Evolutionary conservation across 2,113 vertebrate genomes (phyloP).

Genomic region (Cyprinodon brontotheroides): DNA sequence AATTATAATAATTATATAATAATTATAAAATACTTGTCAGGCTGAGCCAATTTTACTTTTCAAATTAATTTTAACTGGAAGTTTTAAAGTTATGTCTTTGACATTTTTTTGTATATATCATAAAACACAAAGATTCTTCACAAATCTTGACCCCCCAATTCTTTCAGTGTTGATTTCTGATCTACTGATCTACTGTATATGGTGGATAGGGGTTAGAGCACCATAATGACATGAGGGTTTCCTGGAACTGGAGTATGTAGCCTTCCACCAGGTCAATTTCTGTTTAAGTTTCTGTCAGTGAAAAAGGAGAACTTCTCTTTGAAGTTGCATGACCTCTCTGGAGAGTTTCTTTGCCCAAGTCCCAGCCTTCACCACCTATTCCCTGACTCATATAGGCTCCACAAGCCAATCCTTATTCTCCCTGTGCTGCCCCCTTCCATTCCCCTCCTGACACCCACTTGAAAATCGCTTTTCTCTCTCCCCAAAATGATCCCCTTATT

Average conservation of each 20-base stretch:
- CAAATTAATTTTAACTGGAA: slow-evolving; percentile 31
- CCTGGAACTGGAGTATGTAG: slow-evolving; percentile 63
- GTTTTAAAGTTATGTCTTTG: slow-evolving; percentile 44
- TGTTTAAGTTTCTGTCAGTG: slow-evolving; percentile 72
- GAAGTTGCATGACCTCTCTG: slow-evolving; percentile 71
- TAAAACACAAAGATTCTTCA: slow-evolving; percentile 28
- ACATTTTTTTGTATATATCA: slow-evolving; percentile 25
- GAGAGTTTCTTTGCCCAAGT: slow-evolving; percentile 52
- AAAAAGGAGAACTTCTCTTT: slow-evolving; percentile 71
- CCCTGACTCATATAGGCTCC: slow-evolving; percentile 42
- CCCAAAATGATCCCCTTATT: slow-evolving; percentile 70
- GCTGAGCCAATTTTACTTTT: not conserved
- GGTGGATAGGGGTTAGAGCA: slow-evolving; percentile 29
- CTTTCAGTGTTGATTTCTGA: slow-evolving; percentile 44
- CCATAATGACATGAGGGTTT: slow-evolving; percentile 69
- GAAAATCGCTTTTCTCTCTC: slow-evolving; percentile 67
- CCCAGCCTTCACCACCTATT: slow-evolving; percentile 39
- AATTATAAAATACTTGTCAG: not conserved
- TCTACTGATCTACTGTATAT: slow-evolving; percentile 16
- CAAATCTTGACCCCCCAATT: slow-evolving; percentile 56
- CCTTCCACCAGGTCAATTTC: slow-evolving; percentile 66
- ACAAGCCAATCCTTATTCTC: slow-evolving; percentile 53
- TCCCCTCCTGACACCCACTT: slow-evolving; percentile 61
- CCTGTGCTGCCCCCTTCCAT: slow-evolving; percentile 32
- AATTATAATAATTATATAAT: no score